Percentiles rank a stretch among this genome's conserved stretches.
Evolutionary conservation across 2,888 invertebrate genomes (phyloP).

Genomic region (Microctonus aethiopoides): DNA sequence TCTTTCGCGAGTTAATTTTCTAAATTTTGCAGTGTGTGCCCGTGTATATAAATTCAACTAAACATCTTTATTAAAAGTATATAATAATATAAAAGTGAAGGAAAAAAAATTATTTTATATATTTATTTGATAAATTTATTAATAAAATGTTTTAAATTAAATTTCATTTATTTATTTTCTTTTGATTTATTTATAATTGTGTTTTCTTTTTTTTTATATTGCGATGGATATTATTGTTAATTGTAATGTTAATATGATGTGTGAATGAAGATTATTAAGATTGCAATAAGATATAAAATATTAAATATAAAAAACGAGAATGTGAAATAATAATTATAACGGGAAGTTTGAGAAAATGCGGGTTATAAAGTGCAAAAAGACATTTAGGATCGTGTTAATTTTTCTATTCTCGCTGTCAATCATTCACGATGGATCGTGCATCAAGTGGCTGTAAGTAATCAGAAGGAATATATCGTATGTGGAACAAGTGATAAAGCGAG

Average conservation of each 20-base stretch:
- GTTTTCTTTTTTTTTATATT: too few species aligned
- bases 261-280: background rate
- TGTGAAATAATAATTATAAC: constrained; percentile 50
- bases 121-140: too few species aligned
- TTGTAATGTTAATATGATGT: background rate
- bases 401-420: constrained; percentile 51
- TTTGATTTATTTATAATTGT: too few species aligned
- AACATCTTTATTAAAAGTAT: too few species aligned
- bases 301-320: constrained; percentile 33
- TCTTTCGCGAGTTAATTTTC: constrained; percentile 28
- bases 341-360: constrained; percentile 49
- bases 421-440: constrained; percentile 58
- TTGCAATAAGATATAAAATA: background rate
- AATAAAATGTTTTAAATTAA: background rate
- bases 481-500: background rate
- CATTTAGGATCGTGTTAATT: constrained; percentile 41
- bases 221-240: background rate
- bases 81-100: background rate
- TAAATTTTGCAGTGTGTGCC: background rate
- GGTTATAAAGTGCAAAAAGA: constrained; percentile 42
- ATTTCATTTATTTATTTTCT: background rate
- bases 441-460: constrained; percentile 66
- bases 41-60: too few species aligned
- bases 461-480: background rate
- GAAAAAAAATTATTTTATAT: too few species aligned